Evolutionary conservation across 2,888 invertebrate genomes (phyloP).

Genomic region (Apamea epomidion): DNA sequence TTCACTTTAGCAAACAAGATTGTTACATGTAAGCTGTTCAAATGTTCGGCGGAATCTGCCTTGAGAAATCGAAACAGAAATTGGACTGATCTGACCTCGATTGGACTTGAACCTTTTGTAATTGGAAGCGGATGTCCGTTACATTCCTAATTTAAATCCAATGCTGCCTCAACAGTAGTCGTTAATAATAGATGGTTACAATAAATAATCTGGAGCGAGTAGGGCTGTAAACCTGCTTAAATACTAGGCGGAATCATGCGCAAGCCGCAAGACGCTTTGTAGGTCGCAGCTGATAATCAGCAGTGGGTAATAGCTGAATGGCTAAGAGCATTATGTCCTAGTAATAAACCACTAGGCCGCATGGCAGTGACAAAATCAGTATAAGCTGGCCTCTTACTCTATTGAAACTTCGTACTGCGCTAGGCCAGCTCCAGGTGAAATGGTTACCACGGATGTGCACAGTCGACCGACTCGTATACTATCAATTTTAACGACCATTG

Average conservation of each 20-base stretch:
- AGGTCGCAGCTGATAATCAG: background rate
- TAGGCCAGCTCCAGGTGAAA: background rate
- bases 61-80: background rate
- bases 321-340: background rate
- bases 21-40: background rate
- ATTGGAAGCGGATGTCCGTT: background rate
- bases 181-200: background rate
- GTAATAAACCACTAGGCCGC: background rate
- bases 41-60: background rate
- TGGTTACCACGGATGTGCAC: no score
- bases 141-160: background rate
- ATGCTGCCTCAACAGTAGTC: background rate
- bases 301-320: background rate
- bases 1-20: background rate
- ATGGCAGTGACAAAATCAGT: background rate
- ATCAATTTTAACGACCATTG: background rate
- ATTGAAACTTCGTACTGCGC: background rate
- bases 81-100: background rate
- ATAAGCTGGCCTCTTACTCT: background rate
- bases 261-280: background rate
- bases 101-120: background rate
- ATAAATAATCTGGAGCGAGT: background rate
- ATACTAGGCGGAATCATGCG: background rate
- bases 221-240: background rate
- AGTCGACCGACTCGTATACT: background rate